A percentile compares a stretch with the other conserved stretches of the same genome.
Evolutionary conservation across 2,113 vertebrate genomes (phyloP).

Genomic region (Myxocyprinus asiaticus): DNA sequence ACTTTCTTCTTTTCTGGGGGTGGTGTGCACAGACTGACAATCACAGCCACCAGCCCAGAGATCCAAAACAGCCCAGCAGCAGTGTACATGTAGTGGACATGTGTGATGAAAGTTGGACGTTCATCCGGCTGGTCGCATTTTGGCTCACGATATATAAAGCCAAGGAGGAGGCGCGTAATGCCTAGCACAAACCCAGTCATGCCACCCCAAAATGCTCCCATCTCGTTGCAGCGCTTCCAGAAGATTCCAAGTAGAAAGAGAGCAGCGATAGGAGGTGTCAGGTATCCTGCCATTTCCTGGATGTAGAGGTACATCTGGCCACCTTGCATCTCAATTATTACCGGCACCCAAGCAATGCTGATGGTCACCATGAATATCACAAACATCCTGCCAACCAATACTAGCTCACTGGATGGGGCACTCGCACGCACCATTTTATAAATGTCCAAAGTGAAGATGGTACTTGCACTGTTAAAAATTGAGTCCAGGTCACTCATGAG

Average conservation of each 20-base stretch:
- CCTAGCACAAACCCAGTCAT: conserved; percentile 89
- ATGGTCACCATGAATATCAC: conserved; percentile 92
- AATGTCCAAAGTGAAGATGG: conserved; percentile 96
- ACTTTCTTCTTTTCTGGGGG: conserved; percentile 85
- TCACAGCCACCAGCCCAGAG: conserved; percentile 83
- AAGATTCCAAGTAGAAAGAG: conserved; percentile 95
- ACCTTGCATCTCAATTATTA: conserved; percentile 97
- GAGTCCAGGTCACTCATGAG: conserved; percentile 99
- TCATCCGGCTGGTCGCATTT: conserved; percentile 88
- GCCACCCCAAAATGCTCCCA: conserved; percentile 92
- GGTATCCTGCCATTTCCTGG: conserved; percentile 94
- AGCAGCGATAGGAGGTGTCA: conserved; percentile 93
- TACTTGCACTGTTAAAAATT: conserved; percentile 97
- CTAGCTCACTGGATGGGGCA: conserved; percentile 86
- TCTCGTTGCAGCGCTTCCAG: conserved; percentile 96
- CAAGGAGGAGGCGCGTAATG: conserved; percentile 80
- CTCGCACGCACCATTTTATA: conserved; percentile 85
- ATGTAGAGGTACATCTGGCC: conserved; percentile 99
- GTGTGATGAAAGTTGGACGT: conserved; percentile 85
- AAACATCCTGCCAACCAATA: conserved; percentile 90
- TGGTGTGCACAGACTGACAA: conserved; percentile 89
- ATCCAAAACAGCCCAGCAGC: conserved; percentile 92
- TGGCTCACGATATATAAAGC: conserved; percentile 89
- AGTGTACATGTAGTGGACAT: conserved; percentile 95
- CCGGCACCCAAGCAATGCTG: conserved; percentile 97